Evolutionary conservation across 2,113 vertebrate species (phyloP), one percentile per base, ranked within the genome.

Genomic region (Corvus hawaiiensis): DNA sequence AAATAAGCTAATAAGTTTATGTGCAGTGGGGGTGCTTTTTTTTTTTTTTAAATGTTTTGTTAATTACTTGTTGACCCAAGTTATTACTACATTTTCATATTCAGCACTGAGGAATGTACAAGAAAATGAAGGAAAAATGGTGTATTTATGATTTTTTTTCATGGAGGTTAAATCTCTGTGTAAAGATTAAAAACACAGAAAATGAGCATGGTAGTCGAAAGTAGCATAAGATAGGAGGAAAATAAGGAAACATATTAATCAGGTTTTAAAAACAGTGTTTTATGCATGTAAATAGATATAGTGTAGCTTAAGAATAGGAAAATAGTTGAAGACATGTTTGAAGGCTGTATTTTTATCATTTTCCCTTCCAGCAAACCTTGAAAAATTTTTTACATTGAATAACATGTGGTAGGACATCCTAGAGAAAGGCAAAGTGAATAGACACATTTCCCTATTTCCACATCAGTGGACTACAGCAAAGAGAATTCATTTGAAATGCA

Each of bases 21-120:
- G 12, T 62, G 16, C 2, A 19, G 17, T 23, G 1, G 9, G 9
- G 2, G 2, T 46, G 7, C 1, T 52, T 56, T 58, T 49, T 49
- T 56, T 58, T 49, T 49, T 3, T 48, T 86, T 4, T 3, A 30
- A 1, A 87, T 62, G 3, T 66, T 68, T 64, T 83, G 0, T 43
- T 44, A 62, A 49, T 7, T 39, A 33, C 4, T 79, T 87, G 5
- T 11, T 55, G 9, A 84, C 16, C 4, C 28, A 71, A 55, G 17
- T 37, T 71, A 32, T 59, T 30, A 22, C 7, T 55, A 9, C 2
- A 8, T 67, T 87, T 75, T 75, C 20, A 55, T 63, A 63, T 21
- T 51, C 9, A 59, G 1, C 30, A 75, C 21, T 63, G 12, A 84
- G 6, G 2, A 81, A 35, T 6, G 6, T 19, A 61, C 6, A 68